Base-by-base conservation (phyloP, 92 coral and sea anemone genomes). In the Metridium senile region DNA sequence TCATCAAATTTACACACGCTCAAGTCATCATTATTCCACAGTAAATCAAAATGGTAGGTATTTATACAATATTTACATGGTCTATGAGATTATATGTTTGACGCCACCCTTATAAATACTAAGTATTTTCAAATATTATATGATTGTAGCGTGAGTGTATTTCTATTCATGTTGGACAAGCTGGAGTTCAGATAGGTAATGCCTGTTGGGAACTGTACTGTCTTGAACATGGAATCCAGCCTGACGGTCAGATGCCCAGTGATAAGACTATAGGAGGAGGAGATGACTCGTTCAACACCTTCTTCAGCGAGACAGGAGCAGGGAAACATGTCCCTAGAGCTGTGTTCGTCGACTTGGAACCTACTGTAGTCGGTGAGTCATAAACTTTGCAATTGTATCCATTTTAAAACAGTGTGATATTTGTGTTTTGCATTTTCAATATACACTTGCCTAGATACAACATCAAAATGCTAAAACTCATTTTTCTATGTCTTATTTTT, bases 181-280 rank as follows among this genome's bases (percentile, higher is more conserved):
- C 97, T 11, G 97, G 97, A 46, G 89, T 89, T 20, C 97, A 92
- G 62, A 92, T 92, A 6, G 97, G 97, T 28, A 92, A 89, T 52
- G 89, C 93, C 17, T 92, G 97, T 65, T 92, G 97, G 97, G 97
- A 92, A 80, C 26, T 92, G 85, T 92, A 89, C 88, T 92, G 97
- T 61, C 82, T 92, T 63, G 97, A 92, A 72, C 97, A 92, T 27
- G 97, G 97, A 28, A 92, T 92, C 66, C 93, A 89, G 66, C 97
- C 97, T 8, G 97, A 92, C 74, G 97, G 97, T 29, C 93, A 89
- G 56, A 92, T 92, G 97, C 93, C 97, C 9, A 82, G 89, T 17
- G 92, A 87, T 34, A 81, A 33, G 86, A 87, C 92, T 13, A 16
- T 81, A 2, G 81, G 92, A 26, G 88, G 88, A 21, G 89, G 89